These are phyloP conservation scores for Archaeoteleia sp. DNA, from an alignment of 2,888 invertebrate genomes.

Conservation along the genomic window DNA sequence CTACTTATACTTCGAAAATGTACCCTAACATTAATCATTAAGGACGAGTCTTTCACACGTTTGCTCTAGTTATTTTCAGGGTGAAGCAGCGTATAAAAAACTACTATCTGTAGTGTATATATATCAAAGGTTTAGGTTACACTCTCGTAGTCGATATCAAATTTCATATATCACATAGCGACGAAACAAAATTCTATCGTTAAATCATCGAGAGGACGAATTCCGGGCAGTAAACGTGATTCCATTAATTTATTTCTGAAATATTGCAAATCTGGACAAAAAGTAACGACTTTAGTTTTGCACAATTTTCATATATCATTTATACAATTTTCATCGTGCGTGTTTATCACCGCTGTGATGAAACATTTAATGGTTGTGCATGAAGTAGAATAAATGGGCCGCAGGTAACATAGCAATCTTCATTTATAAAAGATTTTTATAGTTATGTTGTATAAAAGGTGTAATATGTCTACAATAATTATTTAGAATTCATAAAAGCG, in stretches of 20 bases:
- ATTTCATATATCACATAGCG: background rate
- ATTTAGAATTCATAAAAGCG: too few species aligned
- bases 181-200: background rate
- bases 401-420: too few species aligned
- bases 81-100: constrained; percentile 37
- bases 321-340: too few species aligned
- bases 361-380: too few species aligned
- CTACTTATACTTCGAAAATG: constrained; percentile 28
- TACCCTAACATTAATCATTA: constrained; percentile 34
- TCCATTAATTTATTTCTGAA: background rate
- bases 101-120: constrained; percentile 12
- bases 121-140: constrained; percentile 25
- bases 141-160: constrained; percentile 12
- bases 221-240: background rate
- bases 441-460: too few species aligned
- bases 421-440: too few species aligned
- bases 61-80: constrained; percentile 23
- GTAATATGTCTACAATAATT: too few species aligned
- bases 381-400: too few species aligned
- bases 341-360: too few species aligned
- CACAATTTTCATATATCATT: too few species aligned
- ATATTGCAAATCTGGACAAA: background rate
- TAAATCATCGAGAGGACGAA: background rate
- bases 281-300: background rate
- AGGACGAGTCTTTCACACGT: constrained; percentile 32